A percentile compares a stretch with the other conserved stretches of the same genome.
Evolutionary conservation across 2,797 vertebrate genomes (phyloP).

Genomic region (Numenius phaeopus): DNA sequence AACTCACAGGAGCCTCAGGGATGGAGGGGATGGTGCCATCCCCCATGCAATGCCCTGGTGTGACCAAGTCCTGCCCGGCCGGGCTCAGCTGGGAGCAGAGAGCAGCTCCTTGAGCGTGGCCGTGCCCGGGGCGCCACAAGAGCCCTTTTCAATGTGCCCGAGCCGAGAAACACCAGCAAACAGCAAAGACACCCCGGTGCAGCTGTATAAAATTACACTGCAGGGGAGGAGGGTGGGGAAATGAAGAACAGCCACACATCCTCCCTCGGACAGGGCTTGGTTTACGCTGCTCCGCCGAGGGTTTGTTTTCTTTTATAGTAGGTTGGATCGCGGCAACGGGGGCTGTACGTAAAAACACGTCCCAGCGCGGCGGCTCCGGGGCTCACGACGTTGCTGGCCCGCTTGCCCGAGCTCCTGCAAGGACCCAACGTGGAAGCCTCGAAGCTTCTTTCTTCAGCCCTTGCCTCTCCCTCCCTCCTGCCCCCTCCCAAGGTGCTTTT

Average conservation of each 20-base stretch:
- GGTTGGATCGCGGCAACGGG: rapidly evolving
- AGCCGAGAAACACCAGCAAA: neutral
- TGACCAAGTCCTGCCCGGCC: neutral
- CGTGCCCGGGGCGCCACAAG: rapidly evolving
- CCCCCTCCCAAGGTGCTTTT: constrained; percentile 81
- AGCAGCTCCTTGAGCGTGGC: neutral
- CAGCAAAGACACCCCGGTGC: neutral
- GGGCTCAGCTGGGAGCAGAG: neutral
- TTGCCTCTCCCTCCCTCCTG: neutral
- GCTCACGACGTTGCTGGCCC: rapidly evolving
- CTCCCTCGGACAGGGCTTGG: neutral
- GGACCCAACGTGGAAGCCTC: neutral
- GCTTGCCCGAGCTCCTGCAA: neutral
- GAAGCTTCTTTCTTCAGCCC: neutral
- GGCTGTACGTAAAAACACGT: neutral
- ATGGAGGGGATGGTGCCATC: rapidly evolving
- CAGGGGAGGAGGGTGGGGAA: constrained; percentile 42
- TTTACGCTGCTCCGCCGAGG: neutral
- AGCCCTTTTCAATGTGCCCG: neutral
- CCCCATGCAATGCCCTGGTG: rapidly evolving
- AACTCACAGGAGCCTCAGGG: neutral
- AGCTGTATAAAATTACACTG: constrained; percentile 41
- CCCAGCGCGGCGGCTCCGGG: rapidly evolving
- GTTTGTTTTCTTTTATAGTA: neutral
- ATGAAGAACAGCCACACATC: constrained; percentile 35